These are phyloP conservation scores for Apis laboriosa DNA, from an alignment of 1,140 invertebrate species.

Conservation along the genomic window DNA sequence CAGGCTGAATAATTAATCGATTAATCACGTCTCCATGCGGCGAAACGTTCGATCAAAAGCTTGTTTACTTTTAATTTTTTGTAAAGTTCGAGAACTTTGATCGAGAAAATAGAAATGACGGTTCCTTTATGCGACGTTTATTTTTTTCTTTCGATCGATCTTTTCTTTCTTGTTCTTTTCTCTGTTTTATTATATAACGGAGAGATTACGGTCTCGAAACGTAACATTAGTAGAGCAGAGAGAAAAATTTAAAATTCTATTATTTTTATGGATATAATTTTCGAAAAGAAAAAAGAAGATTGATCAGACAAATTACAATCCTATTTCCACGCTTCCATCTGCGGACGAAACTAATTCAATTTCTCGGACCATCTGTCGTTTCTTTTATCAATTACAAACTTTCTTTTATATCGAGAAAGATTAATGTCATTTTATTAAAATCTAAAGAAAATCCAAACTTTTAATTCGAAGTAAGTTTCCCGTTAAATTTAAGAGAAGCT, in stretches of 20 bases:
- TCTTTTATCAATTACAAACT: slow-evolving; percentile 12
- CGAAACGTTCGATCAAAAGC: too few species aligned
- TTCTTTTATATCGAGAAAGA: background rate
- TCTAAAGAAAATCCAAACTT: background rate
- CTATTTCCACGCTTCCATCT: slow-evolving; percentile 1
- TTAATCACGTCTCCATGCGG: too few species aligned
- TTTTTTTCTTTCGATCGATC: too few species aligned
- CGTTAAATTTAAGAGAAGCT: background rate
- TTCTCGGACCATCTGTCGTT: background rate
- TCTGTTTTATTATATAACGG: too few species aligned
- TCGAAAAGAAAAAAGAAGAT: background rate
- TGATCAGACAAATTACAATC: background rate
- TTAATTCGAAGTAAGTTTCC: background rate
- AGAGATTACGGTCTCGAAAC: too few species aligned
- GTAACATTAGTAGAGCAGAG: background rate
- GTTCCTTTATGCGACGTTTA: too few species aligned
- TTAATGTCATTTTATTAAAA: background rate
- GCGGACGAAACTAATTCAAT: slow-evolving; percentile 10
- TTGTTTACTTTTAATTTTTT: too few species aligned
- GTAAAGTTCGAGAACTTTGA: too few species aligned
- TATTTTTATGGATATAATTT: background rate
- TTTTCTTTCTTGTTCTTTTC: too few species aligned
- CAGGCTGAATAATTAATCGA: too few species aligned
- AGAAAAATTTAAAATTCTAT: background rate
- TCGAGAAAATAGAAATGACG: too few species aligned